Evolutionary conservation across 1,140 invertebrate genomes (phyloP).

Genomic region (Rhysida immarginata): DNA sequence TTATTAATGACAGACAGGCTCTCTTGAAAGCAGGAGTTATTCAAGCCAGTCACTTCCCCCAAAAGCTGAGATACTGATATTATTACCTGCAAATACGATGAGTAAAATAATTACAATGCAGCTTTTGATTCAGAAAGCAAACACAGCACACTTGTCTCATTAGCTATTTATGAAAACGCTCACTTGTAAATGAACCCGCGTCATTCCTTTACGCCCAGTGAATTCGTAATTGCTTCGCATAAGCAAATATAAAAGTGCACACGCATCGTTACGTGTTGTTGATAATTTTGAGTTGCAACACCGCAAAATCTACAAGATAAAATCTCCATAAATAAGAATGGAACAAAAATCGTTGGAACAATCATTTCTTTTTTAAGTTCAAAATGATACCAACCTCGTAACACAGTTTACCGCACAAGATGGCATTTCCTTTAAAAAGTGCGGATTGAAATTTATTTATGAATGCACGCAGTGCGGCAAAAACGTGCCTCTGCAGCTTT

Average conservation of each 20-base stretch:
- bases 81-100: conserved; percentile 38
- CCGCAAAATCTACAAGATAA: conserved; percentile 37
- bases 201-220: conserved; percentile 60
- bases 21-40: conserved; percentile 79
- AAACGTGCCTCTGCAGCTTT: conserved; percentile 70
- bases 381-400: conserved; percentile 49
- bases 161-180: too few relatives aligned
- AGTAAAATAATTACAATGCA: not conserved
- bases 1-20: conserved; percentile 81
- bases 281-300: conserved; percentile 65
- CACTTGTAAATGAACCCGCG: conserved; percentile 66
- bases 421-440: conserved; percentile 66
- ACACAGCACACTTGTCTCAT: too few relatives aligned
- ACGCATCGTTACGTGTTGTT: conserved; percentile 68
- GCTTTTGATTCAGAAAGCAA: too few relatives aligned
- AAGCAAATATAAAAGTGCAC: conserved; percentile 72
- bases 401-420: conserved; percentile 67
- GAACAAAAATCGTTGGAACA: too few relatives aligned
- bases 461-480: conserved; percentile 74
- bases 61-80: conserved; percentile 83
- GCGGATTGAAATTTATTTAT: conserved; percentile 75
- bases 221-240: conserved; percentile 90
- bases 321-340: too few relatives aligned
- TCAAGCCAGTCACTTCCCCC: conserved; percentile 67
- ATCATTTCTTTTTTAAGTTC: too few relatives aligned